Percentiles rank a stretch among this genome's conserved stretches.
These are phyloP conservation scores for Petrocephalus microphthalmus DNA, from an alignment of 2,113 vertebrate species.

Conservation along the genomic window DNA sequence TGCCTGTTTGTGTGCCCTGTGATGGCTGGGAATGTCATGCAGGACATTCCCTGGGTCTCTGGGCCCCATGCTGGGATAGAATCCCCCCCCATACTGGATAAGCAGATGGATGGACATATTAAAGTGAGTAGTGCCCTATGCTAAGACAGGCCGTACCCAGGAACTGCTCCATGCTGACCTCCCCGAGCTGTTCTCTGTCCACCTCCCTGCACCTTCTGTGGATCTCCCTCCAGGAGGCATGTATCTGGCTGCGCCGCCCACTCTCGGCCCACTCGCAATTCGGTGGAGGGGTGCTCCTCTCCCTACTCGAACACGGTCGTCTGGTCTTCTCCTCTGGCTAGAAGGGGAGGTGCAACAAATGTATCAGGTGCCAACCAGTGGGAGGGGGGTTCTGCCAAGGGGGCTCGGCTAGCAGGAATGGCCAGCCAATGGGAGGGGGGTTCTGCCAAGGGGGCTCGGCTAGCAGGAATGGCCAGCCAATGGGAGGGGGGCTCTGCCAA, in stretches of 20 bases:
- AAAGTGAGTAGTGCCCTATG: neutral
- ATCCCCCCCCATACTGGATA: neutral
- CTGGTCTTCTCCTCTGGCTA: neutral
- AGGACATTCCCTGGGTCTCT: neutral
- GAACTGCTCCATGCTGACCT: conserved; percentile 49
- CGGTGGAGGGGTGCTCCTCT: conserved; percentile 18
- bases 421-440: neutral
- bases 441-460: neutral
- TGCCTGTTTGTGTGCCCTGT: neutral
- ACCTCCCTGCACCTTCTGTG: conserved; percentile 52
- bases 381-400: neutral
- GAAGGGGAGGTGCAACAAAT: neutral
- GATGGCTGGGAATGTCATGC: neutral
- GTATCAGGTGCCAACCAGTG: neutral
- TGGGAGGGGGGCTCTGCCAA: neutral
- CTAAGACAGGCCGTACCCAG: conserved; percentile 45
- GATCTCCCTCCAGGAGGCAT: conserved; percentile 57
- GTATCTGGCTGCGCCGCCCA: conserved; percentile 47
- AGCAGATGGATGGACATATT: neutral
- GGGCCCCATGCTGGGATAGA: neutral
- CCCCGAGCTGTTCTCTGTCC: conserved; percentile 46
- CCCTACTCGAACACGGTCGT: conserved; percentile 20
- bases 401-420: neutral
- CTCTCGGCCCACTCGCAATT: conserved; percentile 49
- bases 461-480: neutral